phyloP scores from a whole-genome alignment of 1,140 invertebrate genomes.

The Drosophila varians region DNA sequence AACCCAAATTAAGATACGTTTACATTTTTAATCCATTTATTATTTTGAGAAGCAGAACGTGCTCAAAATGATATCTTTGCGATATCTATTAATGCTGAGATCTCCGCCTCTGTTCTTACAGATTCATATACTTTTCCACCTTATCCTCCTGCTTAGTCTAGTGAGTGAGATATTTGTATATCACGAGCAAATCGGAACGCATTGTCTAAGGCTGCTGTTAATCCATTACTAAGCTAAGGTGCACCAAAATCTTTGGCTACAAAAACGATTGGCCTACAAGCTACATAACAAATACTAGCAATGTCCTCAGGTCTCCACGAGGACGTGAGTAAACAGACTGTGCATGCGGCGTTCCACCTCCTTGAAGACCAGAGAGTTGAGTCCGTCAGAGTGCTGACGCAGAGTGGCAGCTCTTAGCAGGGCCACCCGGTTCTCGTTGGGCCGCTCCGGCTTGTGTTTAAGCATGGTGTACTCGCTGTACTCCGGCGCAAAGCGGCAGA shows the following conservation, averaged over 20 bases:
- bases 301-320: slow-evolving; percentile 83
- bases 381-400: slow-evolving; percentile 87
- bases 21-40: slow-evolving; percentile 11
- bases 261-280: slow-evolving; percentile 54
- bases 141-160: slow-evolving; percentile 23
- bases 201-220: slow-evolving; percentile 29
- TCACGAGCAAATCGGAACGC: slow-evolving; percentile 37
- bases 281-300: slow-evolving; percentile 57
- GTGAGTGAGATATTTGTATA: slow-evolving; percentile 23
- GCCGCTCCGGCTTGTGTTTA: slow-evolving; percentile 87
- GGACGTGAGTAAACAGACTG: slow-evolving; percentile 86
- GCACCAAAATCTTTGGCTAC: slow-evolving; percentile 27
- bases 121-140: neutral
- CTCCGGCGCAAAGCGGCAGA: slow-evolving; percentile 89
- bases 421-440: slow-evolving; percentile 65
- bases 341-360: slow-evolving; percentile 85
- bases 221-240: slow-evolving; percentile 23
- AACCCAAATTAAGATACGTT: neutral
- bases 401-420: slow-evolving; percentile 84
- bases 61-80: slow-evolving; percentile 27
- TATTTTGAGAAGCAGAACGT: slow-evolving; percentile 31
- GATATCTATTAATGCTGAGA: slow-evolving; percentile 5
- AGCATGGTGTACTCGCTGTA: slow-evolving; percentile 92
- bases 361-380: slow-evolving; percentile 88
- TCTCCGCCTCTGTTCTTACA: neutral